These are phyloP conservation scores for Dermatemys mawii DNA, from an alignment of 2,113 vertebrate genomes.

Conservation along the genomic window DNA sequence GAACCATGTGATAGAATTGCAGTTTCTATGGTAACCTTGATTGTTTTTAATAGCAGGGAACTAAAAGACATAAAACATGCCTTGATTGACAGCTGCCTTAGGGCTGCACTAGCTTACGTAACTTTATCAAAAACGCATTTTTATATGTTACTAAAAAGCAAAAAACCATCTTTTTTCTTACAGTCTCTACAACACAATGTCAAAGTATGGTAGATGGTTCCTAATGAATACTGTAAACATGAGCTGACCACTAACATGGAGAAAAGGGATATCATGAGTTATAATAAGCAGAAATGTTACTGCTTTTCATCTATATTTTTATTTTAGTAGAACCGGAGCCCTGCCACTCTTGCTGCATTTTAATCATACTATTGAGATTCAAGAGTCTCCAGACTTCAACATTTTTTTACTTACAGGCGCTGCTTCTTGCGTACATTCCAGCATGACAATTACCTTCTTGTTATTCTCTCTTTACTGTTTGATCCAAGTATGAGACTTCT, in stretches of 20 bases:
- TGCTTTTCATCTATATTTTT: neutral
- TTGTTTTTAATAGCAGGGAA: constrained; percentile 66
- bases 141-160: constrained; percentile 11
- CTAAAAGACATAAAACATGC: constrained; percentile 31
- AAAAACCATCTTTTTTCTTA: neutral
- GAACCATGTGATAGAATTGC: constrained; percentile 35
- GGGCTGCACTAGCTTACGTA: constrained; percentile 2
- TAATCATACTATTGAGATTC: neutral
- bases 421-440: neutral
- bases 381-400: neutral
- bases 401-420: neutral
- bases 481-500: constrained; percentile 8
- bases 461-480: constrained; percentile 20
- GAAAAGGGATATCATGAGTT: neutral
- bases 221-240: neutral
- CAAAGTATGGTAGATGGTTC: neutral
- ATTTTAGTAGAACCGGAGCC: neutral
- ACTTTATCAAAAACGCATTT: constrained; percentile 21
- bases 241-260: neutral
- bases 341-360: neutral
- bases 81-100: constrained; percentile 57
- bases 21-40: constrained; percentile 69
- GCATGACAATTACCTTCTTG: neutral
- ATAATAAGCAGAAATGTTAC: neutral
- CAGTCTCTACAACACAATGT: neutral